phyloP scores from a whole-genome alignment of 2,888 invertebrate species.

The Allacma fusca region DNA sequence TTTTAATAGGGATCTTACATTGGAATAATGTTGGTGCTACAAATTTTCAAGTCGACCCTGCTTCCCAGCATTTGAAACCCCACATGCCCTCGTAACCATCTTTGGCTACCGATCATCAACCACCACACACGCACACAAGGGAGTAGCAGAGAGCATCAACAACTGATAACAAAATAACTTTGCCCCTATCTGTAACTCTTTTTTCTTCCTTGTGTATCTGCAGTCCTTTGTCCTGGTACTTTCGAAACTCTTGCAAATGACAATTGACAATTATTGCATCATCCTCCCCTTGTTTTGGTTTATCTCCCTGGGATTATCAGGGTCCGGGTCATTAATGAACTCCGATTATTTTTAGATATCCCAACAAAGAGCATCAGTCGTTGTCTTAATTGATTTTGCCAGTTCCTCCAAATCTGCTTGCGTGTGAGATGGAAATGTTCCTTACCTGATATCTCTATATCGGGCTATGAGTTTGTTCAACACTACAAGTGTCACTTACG shows the following conservation, averaged over 20 bases:
- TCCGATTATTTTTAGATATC: not conserved
- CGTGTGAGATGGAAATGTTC: not conserved
- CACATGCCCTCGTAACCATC: slow-evolving; percentile 31
- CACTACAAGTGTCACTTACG: not conserved
- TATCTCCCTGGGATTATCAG: not conserved
- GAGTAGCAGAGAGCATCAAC: not conserved
- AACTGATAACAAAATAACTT: slow-evolving; percentile 18
- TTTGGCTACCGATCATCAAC: slow-evolving; percentile 27
- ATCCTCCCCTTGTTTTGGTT: not conserved
- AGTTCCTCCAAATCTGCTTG: not conserved
- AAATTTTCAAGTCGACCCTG: not conserved
- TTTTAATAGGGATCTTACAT: slow-evolving; percentile 28
- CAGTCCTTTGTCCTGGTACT: not conserved
- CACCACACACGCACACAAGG: not conserved
- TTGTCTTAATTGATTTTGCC: not conserved
- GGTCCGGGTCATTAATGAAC: not conserved
- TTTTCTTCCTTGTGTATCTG: too few species aligned
- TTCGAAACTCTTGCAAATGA: not conserved
- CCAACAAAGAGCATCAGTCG: not conserved
- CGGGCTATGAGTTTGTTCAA: too few species aligned
- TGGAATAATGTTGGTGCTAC: slow-evolving; percentile 36
- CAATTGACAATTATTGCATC: not conserved
- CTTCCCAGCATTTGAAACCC: slow-evolving; percentile 7
- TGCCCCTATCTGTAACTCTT: slow-evolving; percentile 2
- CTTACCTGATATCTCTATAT: too few species aligned